phyloP scores from a whole-genome alignment of 2,888 invertebrate genomes.

The Sipha maydis region DNA sequence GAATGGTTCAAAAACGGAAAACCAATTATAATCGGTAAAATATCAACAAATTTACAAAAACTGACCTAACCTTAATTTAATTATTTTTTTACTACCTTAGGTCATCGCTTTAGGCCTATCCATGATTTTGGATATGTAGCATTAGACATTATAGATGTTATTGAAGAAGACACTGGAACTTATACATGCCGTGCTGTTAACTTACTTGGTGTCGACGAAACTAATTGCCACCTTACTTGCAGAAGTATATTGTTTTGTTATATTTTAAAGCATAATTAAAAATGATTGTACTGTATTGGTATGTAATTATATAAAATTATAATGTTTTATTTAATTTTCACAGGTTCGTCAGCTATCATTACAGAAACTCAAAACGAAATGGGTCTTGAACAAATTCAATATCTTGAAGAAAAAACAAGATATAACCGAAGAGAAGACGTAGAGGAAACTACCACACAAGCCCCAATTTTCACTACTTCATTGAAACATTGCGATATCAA shows the following conservation, averaged over 20 bases:
- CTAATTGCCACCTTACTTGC: constrained; percentile 78
- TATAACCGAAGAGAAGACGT: constrained; percentile 79
- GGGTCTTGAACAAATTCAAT: constrained; percentile 88
- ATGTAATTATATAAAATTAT: not conserved
- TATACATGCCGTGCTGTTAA: constrained; percentile 96
- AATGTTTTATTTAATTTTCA: constrained; percentile 32
- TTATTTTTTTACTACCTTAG: constrained; percentile 66
- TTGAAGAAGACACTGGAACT: constrained; percentile 93
- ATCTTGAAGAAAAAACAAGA: constrained; percentile 84
- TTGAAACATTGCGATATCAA: constrained; percentile 91
- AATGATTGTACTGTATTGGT: too few species aligned
- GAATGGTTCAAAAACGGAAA: constrained; percentile 97
- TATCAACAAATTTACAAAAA: not conserved
- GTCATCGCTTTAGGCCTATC: constrained; percentile 94
- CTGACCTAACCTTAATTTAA: not conserved
- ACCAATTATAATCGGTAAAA: constrained; percentile 85
- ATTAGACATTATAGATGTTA: constrained; percentile 93
- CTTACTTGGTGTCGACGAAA: constrained; percentile 88
- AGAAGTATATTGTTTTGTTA: constrained; percentile 70
- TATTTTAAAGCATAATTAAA: constrained; percentile 66
- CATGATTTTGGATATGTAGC: constrained; percentile 99
- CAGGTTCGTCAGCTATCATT: constrained; percentile 78
- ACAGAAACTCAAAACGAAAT: constrained; percentile 88
- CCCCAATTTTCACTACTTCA: constrained; percentile 92
- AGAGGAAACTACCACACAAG: constrained; percentile 88